These are phyloP conservation scores for Spinus olivaceus DNA, from an alignment of 2,797 vertebrate genomes.

Conservation along the genomic window DNA sequence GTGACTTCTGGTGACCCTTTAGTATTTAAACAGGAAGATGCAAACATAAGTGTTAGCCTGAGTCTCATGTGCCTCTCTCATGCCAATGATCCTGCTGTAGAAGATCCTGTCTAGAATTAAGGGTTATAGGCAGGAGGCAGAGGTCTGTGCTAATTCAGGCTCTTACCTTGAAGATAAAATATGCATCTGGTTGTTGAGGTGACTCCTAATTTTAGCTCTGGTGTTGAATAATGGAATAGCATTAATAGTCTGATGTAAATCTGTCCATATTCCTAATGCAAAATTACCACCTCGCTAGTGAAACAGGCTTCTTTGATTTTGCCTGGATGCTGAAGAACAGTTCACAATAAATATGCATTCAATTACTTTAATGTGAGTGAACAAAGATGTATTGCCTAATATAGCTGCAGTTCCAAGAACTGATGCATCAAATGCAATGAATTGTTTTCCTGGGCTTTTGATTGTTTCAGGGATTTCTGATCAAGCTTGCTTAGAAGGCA, in stretches of 20 bases:
- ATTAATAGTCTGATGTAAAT: slow-evolving; percentile 23
- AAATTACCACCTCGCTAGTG: not conserved
- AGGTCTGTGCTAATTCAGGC: slow-evolving; percentile 3
- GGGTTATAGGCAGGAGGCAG: not conserved
- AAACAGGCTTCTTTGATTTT: slow-evolving; percentile 22
- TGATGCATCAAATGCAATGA: not conserved
- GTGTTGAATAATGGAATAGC: slow-evolving; percentile 41
- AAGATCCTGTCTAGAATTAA: not conserved
- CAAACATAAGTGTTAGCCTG: not conserved
- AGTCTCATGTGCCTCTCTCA: not conserved
- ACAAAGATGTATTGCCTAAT: not conserved
- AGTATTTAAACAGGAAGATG: not conserved
- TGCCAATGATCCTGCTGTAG: not conserved
- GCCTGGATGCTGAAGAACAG: not conserved
- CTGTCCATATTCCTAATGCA: not conserved
- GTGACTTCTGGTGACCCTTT: not conserved
- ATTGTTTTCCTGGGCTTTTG: not conserved
- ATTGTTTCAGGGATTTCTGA: slow-evolving; percentile 24
- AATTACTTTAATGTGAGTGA: slow-evolving; percentile 30
- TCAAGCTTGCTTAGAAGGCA: not conserved
- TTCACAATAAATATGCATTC: slow-evolving; percentile 34
- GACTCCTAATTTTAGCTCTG: slow-evolving; percentile 32
- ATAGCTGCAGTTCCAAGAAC: slow-evolving; percentile 40
- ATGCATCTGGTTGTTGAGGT: slow-evolving; percentile 15
- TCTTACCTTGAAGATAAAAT: slow-evolving; percentile 14